phyloP scores from a whole-genome alignment of 2,797 vertebrate species.

The Rhynchonycteris naso region DNA sequence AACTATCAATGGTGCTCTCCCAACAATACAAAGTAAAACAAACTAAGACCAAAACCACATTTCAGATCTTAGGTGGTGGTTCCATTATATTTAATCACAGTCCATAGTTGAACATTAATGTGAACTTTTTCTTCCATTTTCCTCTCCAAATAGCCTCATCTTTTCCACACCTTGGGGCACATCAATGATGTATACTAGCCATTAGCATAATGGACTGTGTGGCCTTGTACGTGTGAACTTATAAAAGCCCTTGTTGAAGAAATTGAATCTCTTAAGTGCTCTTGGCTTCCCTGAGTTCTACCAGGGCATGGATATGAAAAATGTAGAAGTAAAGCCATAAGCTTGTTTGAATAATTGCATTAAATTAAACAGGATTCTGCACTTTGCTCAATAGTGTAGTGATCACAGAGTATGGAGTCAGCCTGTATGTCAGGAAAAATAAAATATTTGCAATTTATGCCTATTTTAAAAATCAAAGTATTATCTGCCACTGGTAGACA shows the following conservation, averaged over 20 bases:
- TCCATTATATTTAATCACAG: background rate
- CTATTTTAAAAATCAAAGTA: conserved; percentile 6
- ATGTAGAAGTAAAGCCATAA: background rate
- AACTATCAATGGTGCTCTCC: background rate
- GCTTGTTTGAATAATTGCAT: background rate
- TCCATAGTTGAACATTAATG: conserved; percentile 10
- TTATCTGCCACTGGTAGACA: background rate
- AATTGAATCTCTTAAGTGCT: background rate
- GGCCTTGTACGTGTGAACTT: background rate
- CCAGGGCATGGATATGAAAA: background rate
- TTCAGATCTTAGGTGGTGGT: background rate
- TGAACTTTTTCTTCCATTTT: background rate
- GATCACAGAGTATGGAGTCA: background rate
- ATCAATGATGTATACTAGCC: background rate
- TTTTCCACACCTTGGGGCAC: background rate
- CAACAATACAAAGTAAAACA: conserved; percentile 30
- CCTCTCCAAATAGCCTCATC: background rate
- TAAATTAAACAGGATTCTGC: background rate
- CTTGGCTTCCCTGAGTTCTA: background rate
- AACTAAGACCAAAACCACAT: background rate
- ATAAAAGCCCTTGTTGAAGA: conserved; percentile 1
- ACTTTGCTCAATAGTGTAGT: background rate
- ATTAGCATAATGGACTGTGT: background rate
- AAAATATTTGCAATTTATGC: background rate
- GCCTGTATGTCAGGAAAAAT: background rate